phyloP scores from a whole-genome alignment of 2,888 invertebrate genomes.

The Thalpophila matura region DNA sequence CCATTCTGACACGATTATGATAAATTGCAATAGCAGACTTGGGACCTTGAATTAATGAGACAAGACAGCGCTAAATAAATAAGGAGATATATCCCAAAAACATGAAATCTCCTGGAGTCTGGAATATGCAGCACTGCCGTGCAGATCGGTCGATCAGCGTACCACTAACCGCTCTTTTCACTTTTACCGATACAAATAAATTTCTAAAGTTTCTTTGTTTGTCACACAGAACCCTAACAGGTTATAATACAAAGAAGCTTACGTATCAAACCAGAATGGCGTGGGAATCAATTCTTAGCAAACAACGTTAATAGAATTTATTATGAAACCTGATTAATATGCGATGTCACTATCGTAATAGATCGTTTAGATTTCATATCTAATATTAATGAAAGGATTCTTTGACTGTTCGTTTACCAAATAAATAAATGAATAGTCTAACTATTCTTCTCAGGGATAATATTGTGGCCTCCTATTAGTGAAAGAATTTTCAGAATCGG shows the following conservation, averaged over 20 bases:
- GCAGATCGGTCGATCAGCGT: no score
- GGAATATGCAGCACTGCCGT: no score
- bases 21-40: no score
- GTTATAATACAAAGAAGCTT: conserved; percentile 34
- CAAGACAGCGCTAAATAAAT: no score
- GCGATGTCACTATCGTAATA: conserved; percentile 39
- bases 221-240: conserved; percentile 11
- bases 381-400: conserved; percentile 9
- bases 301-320: conserved; percentile 30
- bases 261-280: conserved; percentile 36
- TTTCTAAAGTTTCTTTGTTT: conserved; percentile 1
- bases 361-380: conserved; percentile 26
- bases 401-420: neutral
- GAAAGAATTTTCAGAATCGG: no score
- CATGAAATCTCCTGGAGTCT: no score
- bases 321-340: conserved; percentile 53
- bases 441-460: no score
- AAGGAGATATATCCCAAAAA: no score
- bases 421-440: neutral
- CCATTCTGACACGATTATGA: no score
- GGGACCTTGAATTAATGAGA: no score
- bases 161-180: no score
- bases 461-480: no score
- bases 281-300: conserved; percentile 52
- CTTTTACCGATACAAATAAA: conserved; percentile 10